Base-by-base conservation (phyloP, 53 echinoderm and acorn worm genomes). In the Patiria pectinifera region DNA sequence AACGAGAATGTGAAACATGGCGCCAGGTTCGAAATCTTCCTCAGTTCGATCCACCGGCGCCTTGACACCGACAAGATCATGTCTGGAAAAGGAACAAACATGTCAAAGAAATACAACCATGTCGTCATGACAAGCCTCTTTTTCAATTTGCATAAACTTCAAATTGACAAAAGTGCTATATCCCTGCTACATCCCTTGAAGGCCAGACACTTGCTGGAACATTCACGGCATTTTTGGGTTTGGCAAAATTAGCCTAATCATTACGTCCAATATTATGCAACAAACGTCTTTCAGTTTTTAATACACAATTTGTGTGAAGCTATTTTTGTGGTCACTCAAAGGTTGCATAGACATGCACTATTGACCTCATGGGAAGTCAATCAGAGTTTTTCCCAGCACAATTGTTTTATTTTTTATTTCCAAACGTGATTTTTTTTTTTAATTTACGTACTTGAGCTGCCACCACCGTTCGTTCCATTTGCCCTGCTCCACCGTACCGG, bases 1-100 rank as follows among this genome's bases (percentile, higher is more conserved):
- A 11, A 87, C 69, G 12, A 95, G 85, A 22, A 97, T 84, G 77
- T 97, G 97, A 45, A 83, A 94, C 94, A 95, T 95, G 11, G 97
- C 95, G 44, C 94, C 95, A 0, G 97, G 94, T 18, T 97, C 97
- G 59, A 95, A 97, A 79, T 97, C 97, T 7, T 93, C 69, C 19
- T 97, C 95, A 4, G 94, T 91, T 61, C 97, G 92, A 3, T 79
- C 47, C 11, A 95, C 95, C 0, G 97, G 97, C 0, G 95, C 93
- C 49, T 94, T 87, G 0, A 97, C 97, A 2, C 97, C 97, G 9
- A 93, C 89, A 9, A 97, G 66, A n/a, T 91, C 83, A 43, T 94
- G 88, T 66, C 95, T 95, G 49, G 23, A 61, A 83, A 11, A 81
- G 59, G 62, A 62, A 79, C 47, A 47, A 89, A 80, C 14, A 87